Base-by-base conservation (phyloP, 2,888 invertebrate species). In the Cosmia pyralina region DNA sequence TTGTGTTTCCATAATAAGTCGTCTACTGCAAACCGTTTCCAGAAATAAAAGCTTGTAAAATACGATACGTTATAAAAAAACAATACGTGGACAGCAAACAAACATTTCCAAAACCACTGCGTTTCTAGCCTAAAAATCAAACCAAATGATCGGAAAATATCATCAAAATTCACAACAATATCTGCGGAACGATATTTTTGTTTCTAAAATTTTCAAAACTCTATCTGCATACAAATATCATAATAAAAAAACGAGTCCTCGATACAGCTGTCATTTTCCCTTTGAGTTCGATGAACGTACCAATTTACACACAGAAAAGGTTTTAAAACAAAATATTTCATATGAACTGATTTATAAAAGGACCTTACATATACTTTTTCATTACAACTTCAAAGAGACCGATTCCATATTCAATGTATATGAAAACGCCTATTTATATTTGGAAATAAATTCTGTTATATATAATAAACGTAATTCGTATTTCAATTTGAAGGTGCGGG, bases 401-500 rank as follows among this genome's bases (percentile, higher is more conserved):
- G 65, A 46, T 53, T 62, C 41, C n/a, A 65, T 59, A 41, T 64
- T 76, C 59, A 68, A 64, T 76, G 48, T 81, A 55, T 22, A 55
- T 46, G 19, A 65, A 77, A 78, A 62, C 38, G 52, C 22, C 38
- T 57, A 76, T 65, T 78, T 64, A 57, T 52, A 38, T 52, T 82
- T 34, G 46, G 41, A 67, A 77, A 82, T 78, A 52, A 22, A 69
- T 48, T 82, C 19, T 57, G 57, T n/a, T n/a, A 10, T 57, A 52
- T 19, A 48, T 75, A 52, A 46, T 75, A 81, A 81, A 75, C 22
- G 34, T 76, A 53, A 81, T 78, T 65, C 60, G 55, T 69, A 69
- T 82, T 82, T 82, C 77, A 78, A 65, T 77, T 82, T 65, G 76
- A 63, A 77, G 52, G 60, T 77, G 38, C 17, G 59, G 17, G 17